Evolutionary conservation across 2,113 vertebrate species (phyloP).

Genomic region (Delphinapterus leucas): DNA sequence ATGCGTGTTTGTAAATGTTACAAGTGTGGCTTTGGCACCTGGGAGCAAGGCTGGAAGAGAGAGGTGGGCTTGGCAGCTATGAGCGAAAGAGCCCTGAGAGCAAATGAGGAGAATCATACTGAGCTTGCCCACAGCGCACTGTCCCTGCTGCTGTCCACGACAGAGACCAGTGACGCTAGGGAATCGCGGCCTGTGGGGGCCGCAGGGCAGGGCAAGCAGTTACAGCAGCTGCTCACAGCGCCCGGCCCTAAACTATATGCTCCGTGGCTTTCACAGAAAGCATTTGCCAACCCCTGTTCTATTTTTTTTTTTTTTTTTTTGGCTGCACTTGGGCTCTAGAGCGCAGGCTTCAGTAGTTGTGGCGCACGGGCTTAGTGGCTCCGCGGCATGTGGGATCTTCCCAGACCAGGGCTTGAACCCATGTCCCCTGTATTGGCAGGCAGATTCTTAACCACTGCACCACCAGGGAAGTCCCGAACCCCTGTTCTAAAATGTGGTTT

Average conservation of each 20-base stretch:
- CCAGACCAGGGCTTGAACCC: no score
- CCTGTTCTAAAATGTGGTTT: background rate
- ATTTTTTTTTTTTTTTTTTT: background rate
- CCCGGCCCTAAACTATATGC: background rate
- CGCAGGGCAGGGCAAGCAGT: background rate
- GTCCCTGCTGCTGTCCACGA: background rate
- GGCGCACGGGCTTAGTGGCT: no score
- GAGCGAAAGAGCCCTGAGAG: background rate
- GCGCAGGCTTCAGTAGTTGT: no score
- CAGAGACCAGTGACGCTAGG: accelerated
- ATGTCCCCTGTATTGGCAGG: no score
- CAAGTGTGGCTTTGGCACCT: background rate
- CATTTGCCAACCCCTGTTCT: background rate
- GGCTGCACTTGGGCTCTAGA: no score
- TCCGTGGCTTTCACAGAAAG: background rate
- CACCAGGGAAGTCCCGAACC: no score
- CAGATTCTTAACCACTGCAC: no score
- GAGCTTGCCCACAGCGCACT: background rate
- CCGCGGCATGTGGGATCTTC: no score
- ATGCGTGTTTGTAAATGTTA: background rate
- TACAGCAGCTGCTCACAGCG: background rate
- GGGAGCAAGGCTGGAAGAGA: background rate
- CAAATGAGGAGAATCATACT: background rate
- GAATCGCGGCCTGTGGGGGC: accelerated
- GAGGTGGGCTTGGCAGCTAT: background rate